Percentiles rank a stretch among this genome's conserved stretches.
phyloP scores from a whole-genome alignment of 2,888 invertebrate genomes.

The Polyommatus iphigenia region DNA sequence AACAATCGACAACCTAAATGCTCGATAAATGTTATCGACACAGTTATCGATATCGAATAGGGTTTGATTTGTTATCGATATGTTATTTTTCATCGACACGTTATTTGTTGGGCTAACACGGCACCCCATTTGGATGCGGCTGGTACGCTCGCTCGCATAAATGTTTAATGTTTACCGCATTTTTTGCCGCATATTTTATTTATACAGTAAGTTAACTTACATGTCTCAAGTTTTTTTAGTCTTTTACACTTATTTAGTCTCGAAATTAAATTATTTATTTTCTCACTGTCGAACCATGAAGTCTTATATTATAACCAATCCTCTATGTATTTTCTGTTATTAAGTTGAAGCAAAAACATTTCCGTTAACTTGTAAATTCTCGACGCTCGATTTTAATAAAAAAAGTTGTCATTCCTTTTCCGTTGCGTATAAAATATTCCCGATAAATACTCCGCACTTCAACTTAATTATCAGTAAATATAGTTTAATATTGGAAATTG shows the following conservation, averaged over 20 bases:
- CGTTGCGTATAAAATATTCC: background rate
- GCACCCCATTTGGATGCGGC: constrained; percentile 24
- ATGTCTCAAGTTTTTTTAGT: background rate
- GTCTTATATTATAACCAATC: background rate
- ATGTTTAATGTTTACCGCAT: constrained; percentile 20
- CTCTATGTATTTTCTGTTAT: background rate
- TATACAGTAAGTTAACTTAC: background rate
- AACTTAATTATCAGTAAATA: constrained; percentile 15
- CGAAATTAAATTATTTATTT: background rate
- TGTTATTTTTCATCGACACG: constrained; percentile 18
- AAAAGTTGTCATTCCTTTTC: background rate
- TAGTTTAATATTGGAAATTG: constrained; percentile 17
- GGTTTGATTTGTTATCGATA: constrained; percentile 16
- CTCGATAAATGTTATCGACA: constrained; percentile 6
- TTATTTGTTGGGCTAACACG: constrained; percentile 22
- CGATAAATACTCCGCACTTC: constrained; percentile 12
- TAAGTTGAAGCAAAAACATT: background rate
- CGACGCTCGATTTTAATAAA: background rate
- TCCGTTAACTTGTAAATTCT: background rate
- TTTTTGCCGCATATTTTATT: background rate
- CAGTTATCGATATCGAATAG: constrained; percentile 6
- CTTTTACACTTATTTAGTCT: no score
- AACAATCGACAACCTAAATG: constrained; percentile 21
- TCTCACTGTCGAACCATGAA: background rate
- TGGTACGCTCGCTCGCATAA: constrained; percentile 8